Percentiles rank a stretch among this genome's conserved stretches.
Conservation (phyloP, 2,888 invertebrate genomes). For the Pyrgus malvae region DNA sequence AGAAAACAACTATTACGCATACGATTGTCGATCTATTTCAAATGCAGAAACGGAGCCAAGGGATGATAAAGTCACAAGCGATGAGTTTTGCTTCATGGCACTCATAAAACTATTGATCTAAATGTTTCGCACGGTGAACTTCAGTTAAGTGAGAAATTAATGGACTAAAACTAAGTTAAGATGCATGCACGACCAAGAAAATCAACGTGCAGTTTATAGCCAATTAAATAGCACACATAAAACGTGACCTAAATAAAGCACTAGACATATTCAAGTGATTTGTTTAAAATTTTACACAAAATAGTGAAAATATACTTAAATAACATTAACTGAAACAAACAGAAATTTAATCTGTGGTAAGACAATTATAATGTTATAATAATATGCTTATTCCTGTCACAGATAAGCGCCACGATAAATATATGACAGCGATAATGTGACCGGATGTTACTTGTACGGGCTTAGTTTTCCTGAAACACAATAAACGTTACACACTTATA, state of each 20-base stretch:
- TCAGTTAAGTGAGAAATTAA: not conserved
- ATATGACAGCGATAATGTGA: constrained; percentile 3
- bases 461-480: not conserved
- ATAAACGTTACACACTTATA: too few species aligned
- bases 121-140: constrained; percentile 7
- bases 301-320: too few species aligned
- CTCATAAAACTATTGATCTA: not conserved
- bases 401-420: constrained; percentile 1
- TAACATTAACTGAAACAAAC: too few species aligned
- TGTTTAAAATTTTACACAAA: too few species aligned
- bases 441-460: constrained; percentile 1
- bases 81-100: not conserved
- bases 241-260: too few species aligned
- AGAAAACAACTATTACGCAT: constrained; percentile 16
- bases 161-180: not conserved
- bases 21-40: constrained; percentile 12
- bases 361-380: too few species aligned
- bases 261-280: too few species aligned
- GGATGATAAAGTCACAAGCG: constrained; percentile 4
- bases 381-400: not conserved
- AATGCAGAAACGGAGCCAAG: constrained; percentile 15
- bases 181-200: not conserved
- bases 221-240: not conserved
- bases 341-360: too few species aligned
- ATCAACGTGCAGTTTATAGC: not conserved